Evolutionary conservation across 2,888 invertebrate species (phyloP).

Genomic region (Hesperia comma): DNA sequence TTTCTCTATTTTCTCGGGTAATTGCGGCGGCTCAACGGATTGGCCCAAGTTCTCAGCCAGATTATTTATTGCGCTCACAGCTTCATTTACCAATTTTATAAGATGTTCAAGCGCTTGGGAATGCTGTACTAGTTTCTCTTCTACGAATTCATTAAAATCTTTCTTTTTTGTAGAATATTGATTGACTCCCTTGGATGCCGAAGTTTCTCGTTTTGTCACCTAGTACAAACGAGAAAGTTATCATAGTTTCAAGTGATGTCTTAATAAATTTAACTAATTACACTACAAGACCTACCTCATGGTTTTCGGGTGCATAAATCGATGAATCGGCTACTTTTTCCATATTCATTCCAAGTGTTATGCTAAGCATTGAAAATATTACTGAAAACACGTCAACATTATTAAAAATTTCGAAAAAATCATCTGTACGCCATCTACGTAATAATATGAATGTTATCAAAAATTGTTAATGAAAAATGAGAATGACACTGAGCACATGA

Average conservation of each 20-base stretch:
- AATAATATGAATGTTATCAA: too few species aligned
- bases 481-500: too few species aligned
- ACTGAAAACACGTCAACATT: slow-evolving; percentile 19
- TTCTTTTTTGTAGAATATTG: slow-evolving; percentile 35
- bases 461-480: too few species aligned
- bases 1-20: slow-evolving; percentile 61
- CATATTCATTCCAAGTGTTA: slow-evolving; percentile 46
- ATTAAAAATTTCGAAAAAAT: not conserved
- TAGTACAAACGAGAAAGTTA: slow-evolving; percentile 47
- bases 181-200: not conserved
- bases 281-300: slow-evolving; percentile 49
- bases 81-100: slow-evolving; percentile 50
- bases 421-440: too few species aligned
- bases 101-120: slow-evolving; percentile 63
- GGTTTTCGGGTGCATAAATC: slow-evolving; percentile 47
- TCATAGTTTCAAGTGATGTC: not conserved
- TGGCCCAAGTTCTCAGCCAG: slow-evolving; percentile 55
- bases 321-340: slow-evolving; percentile 50
- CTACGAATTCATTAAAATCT: slow-evolving; percentile 53
- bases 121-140: slow-evolving; percentile 62
- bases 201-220: slow-evolving; percentile 53
- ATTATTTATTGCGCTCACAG: slow-evolving; percentile 53
- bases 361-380: slow-evolving; percentile 41
- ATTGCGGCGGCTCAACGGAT: slow-evolving; percentile 51
- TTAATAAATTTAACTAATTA: not conserved